These are phyloP conservation scores for Tachyglossus aculeatus DNA, from an alignment of 2,797 vertebrate species.

Conservation along the genomic window DNA sequence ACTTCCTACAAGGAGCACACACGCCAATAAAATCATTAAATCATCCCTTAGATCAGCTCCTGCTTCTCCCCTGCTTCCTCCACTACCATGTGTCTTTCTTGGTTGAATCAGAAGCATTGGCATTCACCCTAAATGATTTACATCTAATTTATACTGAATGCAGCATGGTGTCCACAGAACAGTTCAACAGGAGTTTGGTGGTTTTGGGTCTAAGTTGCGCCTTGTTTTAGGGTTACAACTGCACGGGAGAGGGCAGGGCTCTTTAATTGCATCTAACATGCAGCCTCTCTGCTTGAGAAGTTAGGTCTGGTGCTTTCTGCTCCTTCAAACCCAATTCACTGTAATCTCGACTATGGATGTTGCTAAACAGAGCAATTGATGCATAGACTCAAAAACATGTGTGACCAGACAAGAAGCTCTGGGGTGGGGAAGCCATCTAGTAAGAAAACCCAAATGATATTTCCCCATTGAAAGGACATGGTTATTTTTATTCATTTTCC, in stretches of 20 bases:
- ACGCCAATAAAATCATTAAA: too few relatives aligned
- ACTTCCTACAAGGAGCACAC: too few relatives aligned
- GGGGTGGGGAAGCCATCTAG: slow-evolving; percentile 20
- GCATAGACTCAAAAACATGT: slow-evolving; percentile 20
- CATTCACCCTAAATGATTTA: too few relatives aligned
- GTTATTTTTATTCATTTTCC: slow-evolving; percentile 32
- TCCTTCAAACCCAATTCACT: slow-evolving; percentile 33
- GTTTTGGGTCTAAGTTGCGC: too few relatives aligned
- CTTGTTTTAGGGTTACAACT: slow-evolving; percentile 60
- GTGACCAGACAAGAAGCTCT: slow-evolving; percentile 25
- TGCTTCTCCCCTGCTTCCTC: too few relatives aligned
- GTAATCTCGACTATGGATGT: slow-evolving; percentile 26
- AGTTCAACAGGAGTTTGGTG: too few relatives aligned
- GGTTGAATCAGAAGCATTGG: too few relatives aligned
- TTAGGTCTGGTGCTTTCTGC: slow-evolving; percentile 44
- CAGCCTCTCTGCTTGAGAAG: slow-evolving; percentile 42
- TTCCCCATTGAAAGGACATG: neutral
- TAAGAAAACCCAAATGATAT: neutral
- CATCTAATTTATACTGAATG: too few relatives aligned
- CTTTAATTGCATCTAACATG: slow-evolving; percentile 67
- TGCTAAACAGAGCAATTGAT: slow-evolving; percentile 59
- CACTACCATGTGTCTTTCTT: too few relatives aligned
- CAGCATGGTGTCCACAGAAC: too few relatives aligned
- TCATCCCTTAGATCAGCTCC: too few relatives aligned
- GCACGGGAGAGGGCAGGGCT: slow-evolving; percentile 41